Evolutionary conservation across 2,888 invertebrate genomes (phyloP).

Genomic region (Isotomurus palustris): DNA sequence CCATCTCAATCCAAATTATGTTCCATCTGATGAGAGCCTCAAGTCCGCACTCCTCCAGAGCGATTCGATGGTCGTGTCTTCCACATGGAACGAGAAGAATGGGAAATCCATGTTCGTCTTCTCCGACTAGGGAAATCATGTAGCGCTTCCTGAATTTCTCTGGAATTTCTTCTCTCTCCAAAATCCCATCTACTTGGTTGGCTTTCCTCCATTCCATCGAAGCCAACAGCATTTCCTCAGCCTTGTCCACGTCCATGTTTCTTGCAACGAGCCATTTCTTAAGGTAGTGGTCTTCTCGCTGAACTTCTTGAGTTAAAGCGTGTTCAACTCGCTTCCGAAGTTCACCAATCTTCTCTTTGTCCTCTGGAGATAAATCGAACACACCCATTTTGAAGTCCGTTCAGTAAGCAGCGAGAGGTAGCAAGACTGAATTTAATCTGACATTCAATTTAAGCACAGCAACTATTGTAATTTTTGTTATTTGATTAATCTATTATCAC

Average conservation of each 20-base stretch:
- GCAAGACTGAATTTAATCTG: too few relatives aligned
- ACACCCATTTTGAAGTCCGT: too few relatives aligned
- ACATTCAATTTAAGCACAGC: too few relatives aligned
- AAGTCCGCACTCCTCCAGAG: conserved; percentile 10
- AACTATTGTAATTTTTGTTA: too few relatives aligned
- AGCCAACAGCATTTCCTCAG: conserved; percentile 20
- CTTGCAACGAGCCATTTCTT: conserved; percentile 21
- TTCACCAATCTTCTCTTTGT: too few relatives aligned
- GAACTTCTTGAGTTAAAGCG: neutral
- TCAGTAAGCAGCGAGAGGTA: too few relatives aligned
- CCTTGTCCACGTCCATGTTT: conserved; percentile 17
- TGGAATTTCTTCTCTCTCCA: neutral
- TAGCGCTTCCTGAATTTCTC: neutral
- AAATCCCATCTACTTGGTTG: conserved; percentile 4
- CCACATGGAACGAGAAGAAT: neutral
- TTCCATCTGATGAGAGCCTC: conserved; percentile 13
- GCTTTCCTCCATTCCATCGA: conserved; percentile 15
- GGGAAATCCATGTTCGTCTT: neutral
- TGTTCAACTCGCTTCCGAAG: neutral
- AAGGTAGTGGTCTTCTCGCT: conserved; percentile 7
- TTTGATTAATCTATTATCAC: too few relatives aligned
- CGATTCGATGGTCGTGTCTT: conserved; percentile 4
- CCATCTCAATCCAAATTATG: conserved; percentile 23
- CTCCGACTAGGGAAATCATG: neutral
- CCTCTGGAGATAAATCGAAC: too few relatives aligned